Percentiles rank a stretch among this genome's conserved stretches.
Evolutionary conservation across 2,113 vertebrate species (phyloP).

Genomic region (Nycticryphes semicollaris): DNA sequence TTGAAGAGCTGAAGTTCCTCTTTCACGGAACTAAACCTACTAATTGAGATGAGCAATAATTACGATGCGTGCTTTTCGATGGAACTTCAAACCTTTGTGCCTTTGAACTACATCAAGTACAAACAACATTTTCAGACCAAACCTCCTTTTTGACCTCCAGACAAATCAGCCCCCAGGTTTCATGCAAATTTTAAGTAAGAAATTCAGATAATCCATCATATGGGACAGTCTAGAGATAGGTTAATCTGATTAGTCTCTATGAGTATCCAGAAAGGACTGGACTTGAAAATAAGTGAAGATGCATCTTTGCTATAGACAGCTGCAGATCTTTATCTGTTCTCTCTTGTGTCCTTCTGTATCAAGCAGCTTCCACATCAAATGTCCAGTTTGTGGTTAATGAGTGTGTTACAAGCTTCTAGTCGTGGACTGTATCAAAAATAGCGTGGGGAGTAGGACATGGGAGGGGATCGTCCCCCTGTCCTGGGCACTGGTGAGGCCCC

Average conservation of each 20-base stretch:
- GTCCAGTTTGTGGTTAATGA: background rate
- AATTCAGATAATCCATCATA: background rate
- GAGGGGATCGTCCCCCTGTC: no score
- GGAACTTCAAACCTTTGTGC: background rate
- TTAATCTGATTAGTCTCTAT: background rate
- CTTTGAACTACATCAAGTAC: background rate
- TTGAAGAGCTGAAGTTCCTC: background rate
- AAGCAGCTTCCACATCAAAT: background rate
- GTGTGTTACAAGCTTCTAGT: background rate
- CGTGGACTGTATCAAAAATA: background rate
- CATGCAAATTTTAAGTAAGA: slow-evolving; percentile 9
- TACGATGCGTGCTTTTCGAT: background rate
- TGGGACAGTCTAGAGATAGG: background rate
- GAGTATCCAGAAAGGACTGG: background rate
- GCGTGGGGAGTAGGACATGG: no score
- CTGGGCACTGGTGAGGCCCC: no score
- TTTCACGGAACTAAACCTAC: background rate
- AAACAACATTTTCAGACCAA: background rate
- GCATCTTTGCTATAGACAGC: background rate
- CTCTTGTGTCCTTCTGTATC: background rate
- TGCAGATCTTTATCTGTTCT: slow-evolving; percentile 16
- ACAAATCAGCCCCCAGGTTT: background rate
- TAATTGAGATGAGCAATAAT: background rate
- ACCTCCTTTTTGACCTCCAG: background rate
- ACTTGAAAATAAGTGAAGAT: background rate